Evolutionary conservation across 1,140 invertebrate species (phyloP).

Genomic region (Heliconius melpomene): DNA sequence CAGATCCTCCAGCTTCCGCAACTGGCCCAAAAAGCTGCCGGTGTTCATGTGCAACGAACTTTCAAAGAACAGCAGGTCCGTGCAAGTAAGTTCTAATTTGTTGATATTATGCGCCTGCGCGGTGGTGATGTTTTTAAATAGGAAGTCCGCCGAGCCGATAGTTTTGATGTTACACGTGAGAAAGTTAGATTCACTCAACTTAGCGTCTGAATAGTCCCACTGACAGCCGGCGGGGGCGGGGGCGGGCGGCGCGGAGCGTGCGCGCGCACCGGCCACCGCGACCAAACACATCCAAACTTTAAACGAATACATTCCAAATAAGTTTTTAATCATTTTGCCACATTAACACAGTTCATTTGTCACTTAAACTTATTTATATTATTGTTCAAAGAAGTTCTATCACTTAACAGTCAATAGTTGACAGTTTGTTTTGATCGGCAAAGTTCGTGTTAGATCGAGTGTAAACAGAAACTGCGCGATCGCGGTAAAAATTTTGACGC

Average conservation of each 20-base stretch:
- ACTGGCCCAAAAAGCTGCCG: conserved; percentile 84
- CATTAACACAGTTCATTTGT: conserved; percentile 74
- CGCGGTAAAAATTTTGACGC: conserved; percentile 78
- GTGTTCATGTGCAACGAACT: conserved; percentile 85
- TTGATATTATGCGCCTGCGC: conserved; percentile 86
- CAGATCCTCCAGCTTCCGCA: conserved; percentile 83
- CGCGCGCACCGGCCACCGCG: conserved; percentile 71
- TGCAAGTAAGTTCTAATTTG: conserved; percentile 88
- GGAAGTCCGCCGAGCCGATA: conserved; percentile 85
- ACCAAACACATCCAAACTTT: conserved; percentile 79
- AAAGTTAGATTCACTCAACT: conserved; percentile 81
- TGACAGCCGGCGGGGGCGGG: conserved; percentile 85
- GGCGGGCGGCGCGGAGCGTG: conserved; percentile 79
- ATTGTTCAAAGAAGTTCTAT: conserved; percentile 54
- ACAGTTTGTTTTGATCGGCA: conserved; percentile 59
- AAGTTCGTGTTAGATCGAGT: conserved; percentile 70
- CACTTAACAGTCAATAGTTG: conserved; percentile 60
- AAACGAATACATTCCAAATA: conserved; percentile 75
- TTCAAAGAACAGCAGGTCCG: conserved; percentile 90
- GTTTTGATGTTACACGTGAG: conserved; percentile 87
- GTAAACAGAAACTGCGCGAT: conserved; percentile 76
- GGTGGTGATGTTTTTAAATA: conserved; percentile 87
- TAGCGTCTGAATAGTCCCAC: conserved; percentile 84
- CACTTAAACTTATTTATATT: conserved; percentile 59
- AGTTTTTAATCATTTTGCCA: conserved; percentile 72